phyloP scores from a whole-genome alignment of 2,888 invertebrate species.

The Nephrotoma guestfalica region DNA sequence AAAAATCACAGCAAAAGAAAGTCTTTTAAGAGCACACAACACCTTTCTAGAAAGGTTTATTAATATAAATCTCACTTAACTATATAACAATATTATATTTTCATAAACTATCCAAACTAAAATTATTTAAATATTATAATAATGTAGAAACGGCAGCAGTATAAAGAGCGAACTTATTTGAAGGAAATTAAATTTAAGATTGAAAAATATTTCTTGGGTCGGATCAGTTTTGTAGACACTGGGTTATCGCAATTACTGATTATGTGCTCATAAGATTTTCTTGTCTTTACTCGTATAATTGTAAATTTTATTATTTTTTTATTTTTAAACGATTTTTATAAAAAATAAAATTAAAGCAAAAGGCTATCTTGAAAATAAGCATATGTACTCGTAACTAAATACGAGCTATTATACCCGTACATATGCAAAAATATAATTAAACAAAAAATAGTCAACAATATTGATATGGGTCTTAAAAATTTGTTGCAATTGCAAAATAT shows the following conservation, averaged over 20 bases:
- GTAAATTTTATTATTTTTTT: neutral
- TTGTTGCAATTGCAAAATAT: no score
- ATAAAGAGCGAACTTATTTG: neutral
- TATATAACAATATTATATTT: neutral
- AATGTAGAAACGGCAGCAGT: neutral
- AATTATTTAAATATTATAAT: neutral
- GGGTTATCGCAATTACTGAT: neutral
- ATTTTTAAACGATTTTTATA: neutral
- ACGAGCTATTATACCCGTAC: neutral
- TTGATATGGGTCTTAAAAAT: neutral
- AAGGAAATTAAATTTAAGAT: neutral
- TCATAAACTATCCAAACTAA: neutral
- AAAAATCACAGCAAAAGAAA: neutral
- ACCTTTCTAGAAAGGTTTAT: neutral
- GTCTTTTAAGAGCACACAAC: neutral
- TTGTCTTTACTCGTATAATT: neutral
- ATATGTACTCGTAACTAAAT: neutral
- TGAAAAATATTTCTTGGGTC: neutral
- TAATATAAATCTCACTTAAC: neutral
- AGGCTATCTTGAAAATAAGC: neutral
- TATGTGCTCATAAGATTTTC: neutral
- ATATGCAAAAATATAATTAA: neutral
- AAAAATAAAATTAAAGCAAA: neutral
- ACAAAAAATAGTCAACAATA: neutral
- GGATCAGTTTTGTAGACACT: neutral